A percentile compares a stretch with the other conserved stretches of the same genome.
Evolutionary conservation across 2,797 vertebrate species (phyloP).

Genomic region (Centroberyx gerrardi): DNA sequence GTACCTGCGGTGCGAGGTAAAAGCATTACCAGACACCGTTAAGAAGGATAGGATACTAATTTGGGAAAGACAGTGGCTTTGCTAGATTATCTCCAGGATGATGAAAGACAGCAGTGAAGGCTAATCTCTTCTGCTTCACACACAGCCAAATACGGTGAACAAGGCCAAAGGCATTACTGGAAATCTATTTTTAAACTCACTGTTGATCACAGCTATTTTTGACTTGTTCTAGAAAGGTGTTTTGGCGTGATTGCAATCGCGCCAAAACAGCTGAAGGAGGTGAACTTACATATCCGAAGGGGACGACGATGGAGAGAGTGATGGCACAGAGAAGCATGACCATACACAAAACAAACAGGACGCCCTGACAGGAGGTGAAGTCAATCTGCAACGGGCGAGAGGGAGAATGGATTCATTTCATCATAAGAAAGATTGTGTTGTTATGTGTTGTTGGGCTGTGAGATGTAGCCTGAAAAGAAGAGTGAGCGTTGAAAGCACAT

Average conservation of each 20-base stretch:
- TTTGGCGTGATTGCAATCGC: not conserved
- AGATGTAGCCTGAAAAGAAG: not conserved
- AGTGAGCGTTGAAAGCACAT: not conserved
- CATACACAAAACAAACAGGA: constrained; percentile 92
- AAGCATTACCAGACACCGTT: constrained; percentile 52
- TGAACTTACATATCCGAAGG: constrained; percentile 93
- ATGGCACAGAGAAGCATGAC: constrained; percentile 92
- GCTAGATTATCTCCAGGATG: constrained; percentile 53
- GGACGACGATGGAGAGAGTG: constrained; percentile 89
- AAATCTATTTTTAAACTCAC: constrained; percentile 34
- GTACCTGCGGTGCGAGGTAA: constrained; percentile 83
- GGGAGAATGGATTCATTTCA: not conserved
- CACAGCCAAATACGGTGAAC: constrained; percentile 15
- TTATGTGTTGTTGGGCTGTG: not conserved
- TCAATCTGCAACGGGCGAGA: constrained; percentile 86
- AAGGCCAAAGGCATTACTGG: constrained; percentile 33
- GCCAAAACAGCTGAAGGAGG: not conserved
- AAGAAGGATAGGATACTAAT: constrained; percentile 57
- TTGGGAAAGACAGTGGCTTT: constrained; percentile 41
- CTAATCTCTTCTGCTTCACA: constrained; percentile 57
- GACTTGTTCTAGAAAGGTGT: constrained; percentile 18
- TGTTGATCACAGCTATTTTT: constrained; percentile 38
- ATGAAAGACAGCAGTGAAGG: not conserved
- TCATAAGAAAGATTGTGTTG: not conserved
- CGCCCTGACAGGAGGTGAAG: constrained; percentile 92